A percentile compares a stretch with the other conserved stretches of the same genome.
Conservation (phyloP, 1,140 invertebrate genomes). For the Mesaphorura yosii region DNA sequence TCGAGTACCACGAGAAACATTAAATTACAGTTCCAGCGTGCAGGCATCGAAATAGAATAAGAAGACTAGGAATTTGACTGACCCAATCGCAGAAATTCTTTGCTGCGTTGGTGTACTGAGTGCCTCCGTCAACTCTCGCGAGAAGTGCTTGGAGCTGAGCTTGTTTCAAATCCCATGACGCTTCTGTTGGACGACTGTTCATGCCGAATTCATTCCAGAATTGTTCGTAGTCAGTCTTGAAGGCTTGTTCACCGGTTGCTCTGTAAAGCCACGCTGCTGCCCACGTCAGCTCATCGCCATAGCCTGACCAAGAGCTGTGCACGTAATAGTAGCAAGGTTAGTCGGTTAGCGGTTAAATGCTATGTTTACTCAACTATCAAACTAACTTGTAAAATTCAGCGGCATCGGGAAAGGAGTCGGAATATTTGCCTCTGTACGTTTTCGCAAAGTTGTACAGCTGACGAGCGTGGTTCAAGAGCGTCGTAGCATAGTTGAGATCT, state of each 20-base stretch:
- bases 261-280: constrained; percentile 50
- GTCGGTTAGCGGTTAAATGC: no score
- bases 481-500: constrained; percentile 33
- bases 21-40: no score
- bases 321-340: not conserved
- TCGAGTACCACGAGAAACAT: no score
- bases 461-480: constrained; percentile 34
- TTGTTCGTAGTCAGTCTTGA: constrained; percentile 43
- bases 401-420: constrained; percentile 31
- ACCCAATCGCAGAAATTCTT: constrained; percentile 29
- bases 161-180: constrained; percentile 50
- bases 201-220: constrained; percentile 44
- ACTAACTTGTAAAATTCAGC: constrained; percentile 16
- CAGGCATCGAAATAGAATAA: no score
- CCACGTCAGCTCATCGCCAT: constrained; percentile 52
- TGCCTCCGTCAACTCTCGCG: constrained; percentile 22
- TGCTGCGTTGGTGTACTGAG: constrained; percentile 17
- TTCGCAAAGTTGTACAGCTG: constrained; percentile 39
- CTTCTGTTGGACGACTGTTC: constrained; percentile 40
- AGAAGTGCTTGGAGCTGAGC: constrained; percentile 45
- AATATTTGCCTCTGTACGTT: constrained; percentile 36
- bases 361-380: no score
- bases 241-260: constrained; percentile 44
- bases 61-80: no score
- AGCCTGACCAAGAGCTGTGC: constrained; percentile 38